Evolutionary conservation across 2,797 vertebrate species (phyloP), one percentile per base, ranked within the genome.

Genomic region (Eulemur rubriventer): DNA sequence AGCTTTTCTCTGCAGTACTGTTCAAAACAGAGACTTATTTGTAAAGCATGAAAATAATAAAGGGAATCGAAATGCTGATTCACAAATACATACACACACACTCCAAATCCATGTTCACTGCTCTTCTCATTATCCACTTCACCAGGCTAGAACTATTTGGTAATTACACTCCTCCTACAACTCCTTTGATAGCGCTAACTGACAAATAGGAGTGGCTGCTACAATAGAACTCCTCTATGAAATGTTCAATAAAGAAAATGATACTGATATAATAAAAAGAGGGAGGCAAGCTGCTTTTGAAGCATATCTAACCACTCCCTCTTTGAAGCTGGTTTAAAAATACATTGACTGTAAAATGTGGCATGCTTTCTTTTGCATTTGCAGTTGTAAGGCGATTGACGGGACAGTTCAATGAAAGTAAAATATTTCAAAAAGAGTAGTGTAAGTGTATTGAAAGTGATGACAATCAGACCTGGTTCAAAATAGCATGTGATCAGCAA

Each of bases 101-200:
- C 7, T 16, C 10, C 14, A 87, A 89, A 97, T n/a, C 92, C 41
- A 63, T 93, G 94, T 97, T 97, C 88, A 94, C 85, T 96, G 97
- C 95, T 85, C 97, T 98, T 98, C 96, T 97, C 96, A 97, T 98
- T 98, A 98, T 98, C 84, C 97, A 98, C 97, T 98, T 96, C 98
- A 98, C 73, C 98, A 98, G 97, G 50, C 96, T 97, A 98, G 95
- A 98, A 97, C 97, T 96, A n/a, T 92, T 96, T 7, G 85, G 90
- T 98, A 97, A 98, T 98, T 98, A 94, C n/a, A 92, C 96, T 98
- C 73, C 97, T 97, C 80, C 93, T 97, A 46, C 96, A 97, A 97
- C 89, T 96, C 65, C 65, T 93, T 48, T 84, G 91, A 93, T 72
- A 95, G 24, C 17, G 14, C 55, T 94, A 94, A 91, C 70, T 63